Evolutionary conservation across 2,797 vertebrate genomes (phyloP).

Genomic region (Chiloscyllium punctatum): DNA sequence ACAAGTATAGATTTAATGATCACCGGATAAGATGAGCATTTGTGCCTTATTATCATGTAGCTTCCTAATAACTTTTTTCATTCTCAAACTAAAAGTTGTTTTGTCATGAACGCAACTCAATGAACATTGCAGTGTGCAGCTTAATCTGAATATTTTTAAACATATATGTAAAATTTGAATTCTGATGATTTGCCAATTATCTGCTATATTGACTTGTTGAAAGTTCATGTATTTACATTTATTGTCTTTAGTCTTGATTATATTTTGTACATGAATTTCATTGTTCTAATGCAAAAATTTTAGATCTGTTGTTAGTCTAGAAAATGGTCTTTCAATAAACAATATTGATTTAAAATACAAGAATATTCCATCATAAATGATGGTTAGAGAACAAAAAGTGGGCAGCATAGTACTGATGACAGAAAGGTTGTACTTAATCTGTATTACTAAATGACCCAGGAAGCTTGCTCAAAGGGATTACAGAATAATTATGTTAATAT

Average conservation of each 20-base stretch:
- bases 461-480: constrained; percentile 71
- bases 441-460: constrained; percentile 72
- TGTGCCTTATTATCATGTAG: background rate
- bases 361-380: constrained; percentile 54
- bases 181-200: too few species aligned
- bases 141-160: background rate
- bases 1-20: background rate
- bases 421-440: constrained; percentile 62
- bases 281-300: constrained; percentile 12
- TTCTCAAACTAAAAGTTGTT: background rate
- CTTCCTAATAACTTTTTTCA: background rate
- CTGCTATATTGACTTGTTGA: constrained; percentile 17
- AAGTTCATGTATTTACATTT: background rate
- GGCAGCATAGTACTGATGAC: constrained; percentile 62
- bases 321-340: background rate
- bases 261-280: constrained; percentile 17
- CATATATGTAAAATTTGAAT: background rate
- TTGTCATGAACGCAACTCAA: background rate
- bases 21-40: background rate
- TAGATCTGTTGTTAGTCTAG: background rate
- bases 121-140: background rate
- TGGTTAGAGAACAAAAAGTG: constrained; percentile 66
- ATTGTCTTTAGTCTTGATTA: background rate
- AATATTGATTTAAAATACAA: constrained; percentile 41
- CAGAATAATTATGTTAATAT: constrained; percentile 88